Percentiles rank a stretch among this genome's conserved stretches.
Evolutionary conservation across 2,113 vertebrate genomes (phyloP).

Genomic region (Anguilla japonica): DNA sequence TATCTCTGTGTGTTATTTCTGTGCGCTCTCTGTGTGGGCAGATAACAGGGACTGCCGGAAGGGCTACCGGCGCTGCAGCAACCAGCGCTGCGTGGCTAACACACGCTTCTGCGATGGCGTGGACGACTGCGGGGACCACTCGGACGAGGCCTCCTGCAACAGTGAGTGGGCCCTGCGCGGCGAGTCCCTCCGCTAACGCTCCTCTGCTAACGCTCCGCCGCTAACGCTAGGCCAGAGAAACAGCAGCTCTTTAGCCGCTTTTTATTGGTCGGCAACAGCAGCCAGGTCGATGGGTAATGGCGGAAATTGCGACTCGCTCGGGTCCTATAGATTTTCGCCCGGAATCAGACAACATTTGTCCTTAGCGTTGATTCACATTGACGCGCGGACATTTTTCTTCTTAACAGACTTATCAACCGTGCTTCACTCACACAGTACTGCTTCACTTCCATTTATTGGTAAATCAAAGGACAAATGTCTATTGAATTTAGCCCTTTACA

Average conservation of each 20-base stretch:
- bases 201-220: background rate
- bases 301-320: too few relatives aligned
- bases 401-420: too few relatives aligned
- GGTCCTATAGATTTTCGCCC: too few relatives aligned
- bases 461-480: too few relatives aligned
- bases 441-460: too few relatives aligned
- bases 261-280: background rate
- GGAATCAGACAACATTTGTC: too few relatives aligned
- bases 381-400: too few relatives aligned
- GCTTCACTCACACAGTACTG: too few relatives aligned
- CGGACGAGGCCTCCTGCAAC: slow-evolving; percentile 90
- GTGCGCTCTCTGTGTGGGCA: slow-evolving; percentile 50
- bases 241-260: background rate
- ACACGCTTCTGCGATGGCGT: slow-evolving; percentile 85
- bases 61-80: slow-evolving; percentile 85
- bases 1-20: too few relatives aligned
- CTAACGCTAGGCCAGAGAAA: background rate
- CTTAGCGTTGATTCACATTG: too few relatives aligned
- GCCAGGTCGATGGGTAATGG: too few relatives aligned
- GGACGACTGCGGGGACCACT: slow-evolving; percentile 92
- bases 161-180: slow-evolving; percentile 71
- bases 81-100: slow-evolving; percentile 83
- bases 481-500: too few relatives aligned
- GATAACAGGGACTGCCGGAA: slow-evolving; percentile 89
- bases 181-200: slow-evolving; percentile 26